These are phyloP conservation scores for Sphaerophoria rueppellii DNA, from an alignment of 2,888 invertebrate species.

Conservation along the genomic window DNA sequence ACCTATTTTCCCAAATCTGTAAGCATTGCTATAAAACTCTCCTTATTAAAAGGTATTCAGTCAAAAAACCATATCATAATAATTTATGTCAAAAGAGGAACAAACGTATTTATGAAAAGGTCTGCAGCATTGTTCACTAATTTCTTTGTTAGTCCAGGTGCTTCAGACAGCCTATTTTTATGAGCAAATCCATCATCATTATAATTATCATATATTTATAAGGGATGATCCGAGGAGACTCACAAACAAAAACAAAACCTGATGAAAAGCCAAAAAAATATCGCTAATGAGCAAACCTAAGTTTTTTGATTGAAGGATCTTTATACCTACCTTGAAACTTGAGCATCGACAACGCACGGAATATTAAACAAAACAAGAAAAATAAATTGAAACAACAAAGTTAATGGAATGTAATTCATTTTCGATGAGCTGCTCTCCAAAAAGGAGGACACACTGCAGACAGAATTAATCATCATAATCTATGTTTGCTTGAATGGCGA, in stretches of 20 bases:
- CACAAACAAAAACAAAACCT: slow-evolving; percentile 48
- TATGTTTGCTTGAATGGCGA: slow-evolving; percentile 39
- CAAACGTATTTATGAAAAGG: too few species aligned
- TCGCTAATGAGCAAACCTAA: slow-evolving; percentile 58
- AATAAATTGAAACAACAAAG: neutral
- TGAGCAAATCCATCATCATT: slow-evolving; percentile 12
- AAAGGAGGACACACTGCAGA: slow-evolving; percentile 9
- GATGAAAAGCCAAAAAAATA: slow-evolving; percentile 60
- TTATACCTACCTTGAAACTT: slow-evolving; percentile 20
- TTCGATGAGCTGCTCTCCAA: slow-evolving; percentile 51
- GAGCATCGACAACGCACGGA: slow-evolving; percentile 41
- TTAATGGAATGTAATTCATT: slow-evolving; percentile 68
- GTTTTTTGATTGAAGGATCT: slow-evolving; percentile 56
- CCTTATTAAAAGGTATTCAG: too few species aligned
- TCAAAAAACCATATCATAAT: too few species aligned
- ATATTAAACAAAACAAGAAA: slow-evolving; percentile 25
- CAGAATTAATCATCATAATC: slow-evolving; percentile 64
- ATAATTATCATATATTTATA: slow-evolving; percentile 13
- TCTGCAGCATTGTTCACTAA: too few species aligned
- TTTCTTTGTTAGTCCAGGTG: too few species aligned
- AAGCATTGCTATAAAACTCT: too few species aligned
- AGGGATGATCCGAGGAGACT: slow-evolving; percentile 2
- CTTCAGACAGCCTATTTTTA: too few species aligned
- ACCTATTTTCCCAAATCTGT: too few species aligned
- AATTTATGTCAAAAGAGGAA: too few species aligned